Conservation (phyloP, 2,888 invertebrate genomes). For the Iselma pallidipennis region DNA sequence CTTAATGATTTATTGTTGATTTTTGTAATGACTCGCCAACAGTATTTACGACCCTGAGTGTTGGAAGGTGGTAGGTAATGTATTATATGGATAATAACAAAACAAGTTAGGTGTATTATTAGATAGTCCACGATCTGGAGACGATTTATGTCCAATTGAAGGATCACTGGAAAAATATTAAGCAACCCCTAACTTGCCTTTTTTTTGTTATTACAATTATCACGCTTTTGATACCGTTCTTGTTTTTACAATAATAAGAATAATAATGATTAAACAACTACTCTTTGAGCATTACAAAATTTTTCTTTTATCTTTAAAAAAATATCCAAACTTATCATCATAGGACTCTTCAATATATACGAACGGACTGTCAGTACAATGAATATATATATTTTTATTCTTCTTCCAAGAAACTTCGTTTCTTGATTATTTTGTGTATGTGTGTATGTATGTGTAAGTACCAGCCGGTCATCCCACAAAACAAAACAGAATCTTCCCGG, state of each 20-base stretch:
- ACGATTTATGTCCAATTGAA: not conserved
- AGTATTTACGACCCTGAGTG: constrained; percentile 46
- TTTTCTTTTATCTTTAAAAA: constrained; percentile 46
- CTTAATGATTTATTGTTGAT: not conserved
- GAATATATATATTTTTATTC: constrained; percentile 4
- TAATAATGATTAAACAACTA: constrained; percentile 27
- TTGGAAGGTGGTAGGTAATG: constrained; percentile 38
- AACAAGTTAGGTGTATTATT: not conserved
- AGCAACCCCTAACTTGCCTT: not conserved
- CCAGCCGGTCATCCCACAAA: not conserved
- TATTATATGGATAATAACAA: not conserved
- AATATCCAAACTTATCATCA: constrained; percentile 54
- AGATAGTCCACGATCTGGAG: no score
- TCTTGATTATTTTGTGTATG: not conserved
- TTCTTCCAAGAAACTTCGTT: not conserved
- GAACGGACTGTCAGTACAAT: constrained; percentile 53
- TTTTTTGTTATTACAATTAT: not conserved
- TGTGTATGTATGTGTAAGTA: not conserved
- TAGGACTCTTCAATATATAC: constrained; percentile 50
- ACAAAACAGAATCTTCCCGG: not conserved
- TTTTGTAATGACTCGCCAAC: constrained; percentile 30
- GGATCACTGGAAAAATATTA: no score
- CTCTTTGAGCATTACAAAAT: constrained; percentile 54
- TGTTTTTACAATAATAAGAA: not conserved
- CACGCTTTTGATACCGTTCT: not conserved